These are phyloP conservation scores for Pedionomus torquatus DNA, from an alignment of 2,113 vertebrate genomes.

Conservation along the genomic window DNA sequence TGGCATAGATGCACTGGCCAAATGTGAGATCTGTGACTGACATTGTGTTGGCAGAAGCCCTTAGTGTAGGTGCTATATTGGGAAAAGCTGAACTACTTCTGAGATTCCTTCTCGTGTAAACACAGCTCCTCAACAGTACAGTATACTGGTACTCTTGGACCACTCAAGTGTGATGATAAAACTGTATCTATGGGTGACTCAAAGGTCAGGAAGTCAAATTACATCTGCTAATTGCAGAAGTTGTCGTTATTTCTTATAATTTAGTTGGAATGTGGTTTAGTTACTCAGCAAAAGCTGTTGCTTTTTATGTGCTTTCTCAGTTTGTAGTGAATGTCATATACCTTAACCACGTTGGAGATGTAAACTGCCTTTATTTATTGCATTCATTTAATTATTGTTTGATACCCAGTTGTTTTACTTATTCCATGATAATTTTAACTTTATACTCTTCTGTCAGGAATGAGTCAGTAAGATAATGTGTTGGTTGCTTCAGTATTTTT, in stretches of 20 bases:
- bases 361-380: neutral
- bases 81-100: conserved; percentile 14
- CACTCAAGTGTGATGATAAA: neutral
- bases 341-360: neutral
- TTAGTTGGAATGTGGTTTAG: neutral
- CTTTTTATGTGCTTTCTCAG: neutral
- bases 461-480: neutral
- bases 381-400: neutral
- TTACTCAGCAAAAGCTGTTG: neutral
- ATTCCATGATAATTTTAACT: neutral
- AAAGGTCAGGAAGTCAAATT: neutral
- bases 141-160: neutral
- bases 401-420: neutral
- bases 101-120: neutral
- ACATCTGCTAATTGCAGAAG: neutral
- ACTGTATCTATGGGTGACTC: neutral
- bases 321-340: neutral
- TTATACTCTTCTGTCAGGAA: neutral
- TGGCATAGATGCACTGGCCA: neutral
- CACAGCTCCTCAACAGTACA: neutral
- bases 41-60: neutral
- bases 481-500: neutral
- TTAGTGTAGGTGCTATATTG: neutral
- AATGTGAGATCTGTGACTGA: neutral
- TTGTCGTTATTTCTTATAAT: neutral